These are phyloP conservation scores for Augochlora pura DNA, from an alignment of 1,140 invertebrate genomes.

Conservation along the genomic window DNA sequence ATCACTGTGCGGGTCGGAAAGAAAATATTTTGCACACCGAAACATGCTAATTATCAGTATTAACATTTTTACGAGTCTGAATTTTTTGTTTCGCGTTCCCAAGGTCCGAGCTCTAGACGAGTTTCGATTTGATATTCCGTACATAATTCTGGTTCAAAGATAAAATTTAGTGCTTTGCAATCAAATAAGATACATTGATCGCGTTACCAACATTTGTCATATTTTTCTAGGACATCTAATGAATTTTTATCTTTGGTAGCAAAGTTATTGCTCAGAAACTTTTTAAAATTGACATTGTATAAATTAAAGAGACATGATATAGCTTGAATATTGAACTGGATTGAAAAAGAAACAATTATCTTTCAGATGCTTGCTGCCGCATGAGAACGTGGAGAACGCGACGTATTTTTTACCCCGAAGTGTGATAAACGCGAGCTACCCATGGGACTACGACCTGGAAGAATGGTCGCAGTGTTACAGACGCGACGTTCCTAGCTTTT, in stretches of 20 bases:
- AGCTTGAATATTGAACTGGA: background rate
- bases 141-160: background rate
- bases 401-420: constrained; percentile 77
- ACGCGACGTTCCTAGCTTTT: constrained; percentile 43
- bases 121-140: background rate
- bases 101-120: background rate
- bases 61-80: background rate
- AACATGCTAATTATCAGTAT: background rate
- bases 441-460: constrained; percentile 77
- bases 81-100: background rate
- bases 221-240: no score
- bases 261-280: no score
- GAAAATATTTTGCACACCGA: background rate
- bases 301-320: background rate
- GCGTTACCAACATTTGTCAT: no score
- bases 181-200: no score
- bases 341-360: constrained; percentile 15
- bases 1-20: background rate
- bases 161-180: background rate
- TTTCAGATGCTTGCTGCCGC: constrained; percentile 83
- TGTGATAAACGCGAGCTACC: constrained; percentile 81
- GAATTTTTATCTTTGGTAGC: no score
- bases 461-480: constrained; percentile 80
- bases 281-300: no score
- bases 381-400: constrained; percentile 80